Percentiles rank a stretch among this genome's conserved stretches.
Conservation (phyloP, 2,113 vertebrate genomes). For the Atractosteus spatula region DNA sequence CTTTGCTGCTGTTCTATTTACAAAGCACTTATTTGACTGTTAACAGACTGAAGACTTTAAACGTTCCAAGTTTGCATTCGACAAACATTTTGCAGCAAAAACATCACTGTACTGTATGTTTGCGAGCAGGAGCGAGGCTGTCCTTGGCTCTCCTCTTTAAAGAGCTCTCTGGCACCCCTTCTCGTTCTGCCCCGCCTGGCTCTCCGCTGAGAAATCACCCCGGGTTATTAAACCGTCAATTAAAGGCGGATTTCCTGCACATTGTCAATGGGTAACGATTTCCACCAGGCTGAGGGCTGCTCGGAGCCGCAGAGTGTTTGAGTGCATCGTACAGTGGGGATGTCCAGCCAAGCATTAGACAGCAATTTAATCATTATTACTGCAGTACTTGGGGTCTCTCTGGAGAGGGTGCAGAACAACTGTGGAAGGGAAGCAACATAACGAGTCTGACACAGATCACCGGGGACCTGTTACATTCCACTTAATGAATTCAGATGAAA, state of each 20-base stretch:
- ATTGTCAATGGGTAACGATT: conserved; percentile 12
- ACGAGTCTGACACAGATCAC: conserved; percentile 52
- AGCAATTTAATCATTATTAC: conserved; percentile 57
- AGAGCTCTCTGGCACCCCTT: conserved; percentile 19
- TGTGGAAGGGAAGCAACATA: conserved; percentile 47
- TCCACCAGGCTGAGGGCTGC: neutral
- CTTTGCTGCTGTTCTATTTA: too few species aligned
- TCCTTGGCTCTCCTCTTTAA: conserved; percentile 9
- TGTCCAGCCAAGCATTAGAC: conserved; percentile 53
- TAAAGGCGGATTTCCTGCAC: conserved; percentile 6
- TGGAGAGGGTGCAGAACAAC: conserved; percentile 40
- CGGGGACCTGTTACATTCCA: conserved; percentile 43
- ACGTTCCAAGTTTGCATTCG: too few species aligned
- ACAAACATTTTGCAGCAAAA: too few species aligned
- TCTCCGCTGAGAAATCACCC: neutral
- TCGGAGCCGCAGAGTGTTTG: neutral
- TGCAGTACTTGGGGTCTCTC: conserved; percentile 42
- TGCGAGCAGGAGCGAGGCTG: too few species aligned
- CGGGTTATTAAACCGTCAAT: neutral
- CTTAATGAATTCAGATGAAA: conserved; percentile 47
- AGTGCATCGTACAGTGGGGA: conserved; percentile 30
- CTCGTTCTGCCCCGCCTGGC: neutral
- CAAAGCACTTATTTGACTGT: too few species aligned
- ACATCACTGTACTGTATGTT: too few species aligned
- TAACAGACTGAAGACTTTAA: too few species aligned